Percentiles rank a stretch among this genome's conserved stretches.
phyloP scores from a whole-genome alignment of 1,140 invertebrate genomes.

The Parasteatoda tepidariorum region DNA sequence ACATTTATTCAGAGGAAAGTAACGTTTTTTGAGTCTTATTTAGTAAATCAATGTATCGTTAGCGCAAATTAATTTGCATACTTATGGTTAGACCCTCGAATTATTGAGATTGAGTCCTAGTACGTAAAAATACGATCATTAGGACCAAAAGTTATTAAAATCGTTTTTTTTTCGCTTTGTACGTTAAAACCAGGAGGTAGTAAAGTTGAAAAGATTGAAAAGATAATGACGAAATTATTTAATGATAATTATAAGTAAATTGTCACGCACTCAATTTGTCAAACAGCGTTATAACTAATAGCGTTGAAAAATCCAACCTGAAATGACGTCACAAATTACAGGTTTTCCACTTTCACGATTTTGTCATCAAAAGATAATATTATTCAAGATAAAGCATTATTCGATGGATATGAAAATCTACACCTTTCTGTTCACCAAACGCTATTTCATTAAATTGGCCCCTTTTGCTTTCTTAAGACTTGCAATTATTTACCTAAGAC shows the following conservation, averaged over 20 bases:
- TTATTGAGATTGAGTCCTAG: too few species aligned
- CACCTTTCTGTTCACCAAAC: neutral
- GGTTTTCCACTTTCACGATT: neutral
- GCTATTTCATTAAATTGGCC: slow-evolving; percentile 19
- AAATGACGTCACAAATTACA: neutral
- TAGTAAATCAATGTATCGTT: too few species aligned
- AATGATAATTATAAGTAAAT: neutral
- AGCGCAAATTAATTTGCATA: too few species aligned
- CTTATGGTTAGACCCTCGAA: too few species aligned
- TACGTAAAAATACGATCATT: too few species aligned
- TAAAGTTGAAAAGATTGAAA: too few species aligned
- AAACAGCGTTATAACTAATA: neutral
- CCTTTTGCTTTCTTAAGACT: slow-evolving; percentile 9
- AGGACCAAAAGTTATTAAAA: too few species aligned
- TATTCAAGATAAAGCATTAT: neutral
- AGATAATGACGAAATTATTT: too few species aligned
- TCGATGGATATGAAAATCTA: neutral
- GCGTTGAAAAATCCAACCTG: neutral
- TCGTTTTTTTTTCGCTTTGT: too few species aligned
- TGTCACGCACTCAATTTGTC: neutral
- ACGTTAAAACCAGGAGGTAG: too few species aligned
- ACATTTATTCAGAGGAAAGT: too few species aligned
- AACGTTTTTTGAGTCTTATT: too few species aligned
- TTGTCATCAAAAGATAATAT: neutral
- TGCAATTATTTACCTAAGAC: slow-evolving; percentile 59